phyloP scores from a whole-genome alignment of 2,113 vertebrate genomes.

The Sciurus niger region DNA sequence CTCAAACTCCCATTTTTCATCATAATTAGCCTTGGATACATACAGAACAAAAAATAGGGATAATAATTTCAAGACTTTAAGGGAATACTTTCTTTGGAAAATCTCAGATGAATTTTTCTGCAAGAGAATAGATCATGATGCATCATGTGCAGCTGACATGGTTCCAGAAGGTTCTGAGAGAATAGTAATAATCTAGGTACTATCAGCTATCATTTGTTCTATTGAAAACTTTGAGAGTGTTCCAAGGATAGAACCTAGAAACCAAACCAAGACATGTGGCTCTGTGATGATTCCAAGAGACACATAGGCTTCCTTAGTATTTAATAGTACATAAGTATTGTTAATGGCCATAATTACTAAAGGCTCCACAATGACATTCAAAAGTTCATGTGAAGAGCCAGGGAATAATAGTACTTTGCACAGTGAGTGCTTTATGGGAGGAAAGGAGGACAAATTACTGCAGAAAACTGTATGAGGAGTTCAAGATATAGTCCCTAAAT shows the following conservation, averaged over 20 bases:
- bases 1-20: background rate
- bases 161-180: conserved; percentile 32
- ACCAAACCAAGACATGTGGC: conserved; percentile 29
- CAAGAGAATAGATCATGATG: background rate
- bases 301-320: background rate
- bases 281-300: background rate
- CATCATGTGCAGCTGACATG: background rate
- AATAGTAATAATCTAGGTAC: background rate
- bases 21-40: background rate
- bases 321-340: background rate
- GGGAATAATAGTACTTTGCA: background rate
- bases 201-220: background rate
- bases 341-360: conserved; percentile 14
- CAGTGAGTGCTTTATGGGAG: background rate
- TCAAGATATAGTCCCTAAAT: background rate
- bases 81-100: background rate
- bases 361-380: background rate
- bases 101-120: conserved; percentile 39
- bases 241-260: background rate
- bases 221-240: conserved; percentile 36
- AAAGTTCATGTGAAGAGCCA: background rate
- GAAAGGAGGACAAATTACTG: background rate
- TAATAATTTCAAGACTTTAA: conserved; percentile 26
- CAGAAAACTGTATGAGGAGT: background rate
- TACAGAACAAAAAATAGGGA: background rate